A percentile compares a stretch with the other conserved stretches of the same genome.
Conservation (phyloP, 2,113 vertebrate species). For the Columbina picui region DNA sequence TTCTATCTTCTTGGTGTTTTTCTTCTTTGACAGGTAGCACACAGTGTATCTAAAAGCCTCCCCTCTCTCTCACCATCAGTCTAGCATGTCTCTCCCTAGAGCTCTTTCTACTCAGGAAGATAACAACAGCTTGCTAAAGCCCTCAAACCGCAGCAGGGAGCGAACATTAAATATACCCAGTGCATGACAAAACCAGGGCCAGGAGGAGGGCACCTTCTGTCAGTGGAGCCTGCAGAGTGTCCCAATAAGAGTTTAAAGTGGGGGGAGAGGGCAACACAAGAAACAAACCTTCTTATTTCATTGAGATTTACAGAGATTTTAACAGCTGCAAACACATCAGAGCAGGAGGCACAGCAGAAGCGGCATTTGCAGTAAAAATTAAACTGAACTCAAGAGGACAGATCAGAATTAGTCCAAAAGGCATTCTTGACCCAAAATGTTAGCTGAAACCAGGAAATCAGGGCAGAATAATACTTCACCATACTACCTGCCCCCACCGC, state of each 20-base stretch:
- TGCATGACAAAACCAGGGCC: neutral
- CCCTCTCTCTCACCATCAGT: neutral
- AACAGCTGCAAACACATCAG: neutral
- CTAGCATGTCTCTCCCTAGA: neutral
- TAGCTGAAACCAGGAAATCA: neutral
- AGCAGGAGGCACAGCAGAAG: neutral
- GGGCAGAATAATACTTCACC: neutral
- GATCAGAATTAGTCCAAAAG: neutral
- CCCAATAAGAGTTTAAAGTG: neutral
- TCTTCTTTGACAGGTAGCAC: neutral
- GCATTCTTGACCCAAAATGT: neutral
- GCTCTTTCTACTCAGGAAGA: neutral
- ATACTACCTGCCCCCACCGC: too few relatives aligned
- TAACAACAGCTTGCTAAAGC: neutral
- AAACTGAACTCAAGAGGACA: neutral
- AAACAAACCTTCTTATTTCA: neutral
- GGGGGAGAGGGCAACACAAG: neutral
- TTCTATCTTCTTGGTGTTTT: neutral
- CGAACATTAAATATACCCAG: neutral
- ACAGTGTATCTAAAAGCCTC: neutral
- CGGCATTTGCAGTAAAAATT: neutral
- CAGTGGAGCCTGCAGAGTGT: neutral
- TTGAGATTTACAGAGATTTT: accelerated
- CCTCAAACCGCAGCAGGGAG: neutral
- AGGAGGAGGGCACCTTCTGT: neutral